Percentiles rank a stretch among this genome's conserved stretches.
Evolutionary conservation across 2,888 invertebrate genomes (phyloP).

Genomic region (Resseliella maxima): DNA sequence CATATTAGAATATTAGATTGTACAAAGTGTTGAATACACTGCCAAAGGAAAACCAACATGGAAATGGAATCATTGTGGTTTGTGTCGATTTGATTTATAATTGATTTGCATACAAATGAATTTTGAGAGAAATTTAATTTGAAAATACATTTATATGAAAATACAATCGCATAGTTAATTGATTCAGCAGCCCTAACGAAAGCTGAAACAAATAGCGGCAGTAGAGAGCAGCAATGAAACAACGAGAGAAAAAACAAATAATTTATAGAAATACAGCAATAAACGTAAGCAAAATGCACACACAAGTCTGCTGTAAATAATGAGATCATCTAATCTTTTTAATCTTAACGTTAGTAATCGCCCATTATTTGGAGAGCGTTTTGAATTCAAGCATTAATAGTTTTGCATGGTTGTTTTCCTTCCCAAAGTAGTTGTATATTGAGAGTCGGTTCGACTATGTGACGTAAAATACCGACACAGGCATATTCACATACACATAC

Average conservation of each 20-base stretch:
- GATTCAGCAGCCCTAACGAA: not conserved
- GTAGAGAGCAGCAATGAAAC: too few species aligned
- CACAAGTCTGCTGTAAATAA: not conserved
- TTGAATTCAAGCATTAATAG: not conserved
- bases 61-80: not conserved
- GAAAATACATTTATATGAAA: not conserved
- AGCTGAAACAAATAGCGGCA: too few species aligned
- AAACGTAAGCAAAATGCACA: not conserved
- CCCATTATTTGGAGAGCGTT: constrained; percentile 5
- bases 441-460: too few species aligned
- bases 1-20: too few species aligned
- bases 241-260: too few species aligned
- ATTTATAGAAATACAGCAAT: not conserved
- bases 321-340: constrained; percentile 6
- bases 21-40: not conserved
- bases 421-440: too few species aligned
- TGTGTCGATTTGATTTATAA: not conserved
- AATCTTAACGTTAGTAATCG: not conserved
- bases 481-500: too few species aligned
- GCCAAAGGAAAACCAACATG: not conserved
- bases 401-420: too few species aligned
- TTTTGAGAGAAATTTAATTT: constrained; percentile 10
- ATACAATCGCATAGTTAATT: not conserved
- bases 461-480: too few species aligned
- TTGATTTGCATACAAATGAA: constrained; percentile 9